Conservation (phyloP, 1,140 invertebrate genomes). For the Leptinotarsa defecta region DNA sequence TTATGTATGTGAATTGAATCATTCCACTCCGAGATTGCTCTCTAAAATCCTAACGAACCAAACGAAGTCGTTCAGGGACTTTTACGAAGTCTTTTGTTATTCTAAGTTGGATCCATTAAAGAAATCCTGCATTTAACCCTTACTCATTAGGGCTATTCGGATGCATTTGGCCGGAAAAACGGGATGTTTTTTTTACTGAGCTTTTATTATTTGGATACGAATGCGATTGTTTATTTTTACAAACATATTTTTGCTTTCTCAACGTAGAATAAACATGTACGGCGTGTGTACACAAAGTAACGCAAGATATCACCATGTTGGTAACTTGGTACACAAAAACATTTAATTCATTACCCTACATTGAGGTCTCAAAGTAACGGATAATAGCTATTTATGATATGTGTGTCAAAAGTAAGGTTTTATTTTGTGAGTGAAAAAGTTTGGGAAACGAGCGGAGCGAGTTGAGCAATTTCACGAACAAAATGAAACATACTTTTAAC, state of each 20-base stretch:
- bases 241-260: not conserved
- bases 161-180: constrained; percentile 2
- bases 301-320: too few relatives aligned
- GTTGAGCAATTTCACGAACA: too few relatives aligned
- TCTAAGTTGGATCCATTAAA: constrained; percentile 1
- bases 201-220: not conserved
- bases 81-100: not conserved
- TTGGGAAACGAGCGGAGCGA: too few relatives aligned
- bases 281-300: too few relatives aligned
- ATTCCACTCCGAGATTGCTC: not conserved
- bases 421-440: too few relatives aligned
- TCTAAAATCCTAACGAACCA: not conserved
- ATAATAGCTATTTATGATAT: too few relatives aligned
- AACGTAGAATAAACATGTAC: too few relatives aligned
- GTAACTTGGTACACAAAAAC: too few relatives aligned
- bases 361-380: too few relatives aligned
- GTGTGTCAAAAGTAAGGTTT: too few relatives aligned
- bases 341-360: too few relatives aligned
- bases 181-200: not conserved
- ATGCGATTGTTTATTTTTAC: constrained; percentile 2
- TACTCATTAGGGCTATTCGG: not conserved
- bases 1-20: constrained; percentile 6
- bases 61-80: not conserved
- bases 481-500: too few relatives aligned
- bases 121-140: not conserved